These are phyloP conservation scores for Tethya wilhelma DNA, from an alignment of 37 sponge, comb jelly and placozoan genomes.

Conservation along the genomic window DNA sequence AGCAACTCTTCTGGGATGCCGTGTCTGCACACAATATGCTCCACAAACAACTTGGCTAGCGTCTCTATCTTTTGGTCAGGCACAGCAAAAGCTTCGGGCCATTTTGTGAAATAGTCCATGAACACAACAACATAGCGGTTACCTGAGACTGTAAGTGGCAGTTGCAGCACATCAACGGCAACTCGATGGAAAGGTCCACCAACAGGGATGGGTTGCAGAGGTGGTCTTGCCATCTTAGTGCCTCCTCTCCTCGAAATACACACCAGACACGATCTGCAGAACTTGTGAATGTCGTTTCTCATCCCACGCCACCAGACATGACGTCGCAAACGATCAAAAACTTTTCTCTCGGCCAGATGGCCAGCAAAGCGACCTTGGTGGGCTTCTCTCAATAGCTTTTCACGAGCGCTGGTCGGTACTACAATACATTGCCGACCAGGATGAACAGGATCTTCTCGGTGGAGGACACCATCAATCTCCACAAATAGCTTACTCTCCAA, in stretches of 20 bases:
- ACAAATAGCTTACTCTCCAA: slow-evolving; percentile 13
- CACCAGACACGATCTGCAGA: slow-evolving; percentile 34
- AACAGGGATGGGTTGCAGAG: slow-evolving; percentile 60
- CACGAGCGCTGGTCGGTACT: not conserved
- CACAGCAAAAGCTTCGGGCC: slow-evolving; percentile 77
- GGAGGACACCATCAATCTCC: not conserved
- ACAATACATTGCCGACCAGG: slow-evolving; percentile 18
- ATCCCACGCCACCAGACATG: slow-evolving; percentile 33
- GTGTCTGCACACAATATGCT: slow-evolving; percentile 41
- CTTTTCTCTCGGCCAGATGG: slow-evolving; percentile 41
- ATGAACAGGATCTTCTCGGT: not conserved
- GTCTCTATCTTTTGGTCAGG: slow-evolving; percentile 62
- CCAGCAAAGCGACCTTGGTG: slow-evolving; percentile 49
- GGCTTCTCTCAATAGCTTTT: slow-evolving; percentile 10
- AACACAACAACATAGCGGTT: slow-evolving; percentile 63
- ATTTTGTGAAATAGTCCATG: slow-evolving; percentile 72
- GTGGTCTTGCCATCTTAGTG: slow-evolving; percentile 1
- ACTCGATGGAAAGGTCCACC: slow-evolving; percentile 69
- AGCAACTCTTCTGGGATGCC: slow-evolving; percentile 43
- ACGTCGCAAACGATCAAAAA: slow-evolving; percentile 21
- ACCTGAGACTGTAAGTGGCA: slow-evolving; percentile 39
- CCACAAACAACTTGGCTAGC: slow-evolving; percentile 47
- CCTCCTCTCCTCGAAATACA: slow-evolving; percentile 42
- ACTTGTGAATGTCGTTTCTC: slow-evolving; percentile 39
- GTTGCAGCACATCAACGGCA: slow-evolving; percentile 56